Evolutionary conservation across 2,113 vertebrate genomes (phyloP).

Genomic region (Pelecanoides urinatrix): DNA sequence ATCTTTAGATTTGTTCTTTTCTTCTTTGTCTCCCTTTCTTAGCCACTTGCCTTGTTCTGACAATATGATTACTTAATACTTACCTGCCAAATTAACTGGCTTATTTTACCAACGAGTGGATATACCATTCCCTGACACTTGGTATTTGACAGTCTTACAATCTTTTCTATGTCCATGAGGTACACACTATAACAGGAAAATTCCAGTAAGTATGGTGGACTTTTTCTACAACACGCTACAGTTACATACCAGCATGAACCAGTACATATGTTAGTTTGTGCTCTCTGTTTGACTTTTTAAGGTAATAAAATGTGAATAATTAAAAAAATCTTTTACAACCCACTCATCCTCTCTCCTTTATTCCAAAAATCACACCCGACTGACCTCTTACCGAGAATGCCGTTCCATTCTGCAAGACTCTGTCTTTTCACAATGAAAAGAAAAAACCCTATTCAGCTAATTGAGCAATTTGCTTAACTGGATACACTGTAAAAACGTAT

Average conservation of each 20-base stretch:
- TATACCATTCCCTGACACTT: constrained; percentile 72
- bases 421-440: constrained; percentile 58
- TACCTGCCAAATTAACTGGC: constrained; percentile 82
- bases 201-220: constrained; percentile 21
- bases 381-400: constrained; percentile 57
- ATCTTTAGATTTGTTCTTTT: constrained; percentile 41
- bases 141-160: constrained; percentile 63
- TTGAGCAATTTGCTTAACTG: constrained; percentile 61
- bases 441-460: constrained; percentile 45
- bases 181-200: constrained; percentile 20
- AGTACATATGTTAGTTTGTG: constrained; percentile 12
- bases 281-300: constrained; percentile 57
- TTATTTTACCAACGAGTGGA: constrained; percentile 80
- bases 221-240: neutral
- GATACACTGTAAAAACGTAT: constrained; percentile 40
- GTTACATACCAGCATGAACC: constrained; percentile 29
- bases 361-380: constrained; percentile 53
- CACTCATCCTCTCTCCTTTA: constrained; percentile 49
- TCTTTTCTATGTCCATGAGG: constrained; percentile 65
- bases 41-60: constrained; percentile 70
- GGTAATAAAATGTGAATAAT: constrained; percentile 66
- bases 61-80: constrained; percentile 81
- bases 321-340: constrained; percentile 59
- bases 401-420: neutral
- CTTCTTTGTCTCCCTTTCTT: constrained; percentile 72